Percentiles rank a stretch among this genome's conserved stretches.
Conservation (phyloP, 2,888 invertebrate genomes). For the Cyclophora punctaria region DNA sequence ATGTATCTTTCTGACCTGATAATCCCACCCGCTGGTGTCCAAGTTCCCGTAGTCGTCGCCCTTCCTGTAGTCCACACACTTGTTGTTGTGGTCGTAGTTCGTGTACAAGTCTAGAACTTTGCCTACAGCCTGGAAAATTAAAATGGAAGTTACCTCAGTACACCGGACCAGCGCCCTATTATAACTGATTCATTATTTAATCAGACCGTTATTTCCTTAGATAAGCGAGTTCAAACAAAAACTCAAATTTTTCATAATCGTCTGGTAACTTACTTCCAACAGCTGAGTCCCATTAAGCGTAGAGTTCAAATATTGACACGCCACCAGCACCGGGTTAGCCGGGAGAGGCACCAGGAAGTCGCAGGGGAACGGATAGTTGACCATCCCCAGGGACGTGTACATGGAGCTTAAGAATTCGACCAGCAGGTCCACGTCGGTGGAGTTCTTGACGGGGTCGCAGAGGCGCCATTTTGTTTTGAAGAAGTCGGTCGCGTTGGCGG, state of each 20-base stretch:
- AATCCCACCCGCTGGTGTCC: conserved; percentile 85
- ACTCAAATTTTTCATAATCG: no score
- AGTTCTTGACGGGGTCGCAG: conserved; percentile 80
- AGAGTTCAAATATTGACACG: conserved; percentile 73
- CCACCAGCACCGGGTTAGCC: conserved; percentile 84
- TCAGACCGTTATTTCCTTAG: no score
- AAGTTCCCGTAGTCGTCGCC: conserved; percentile 74
- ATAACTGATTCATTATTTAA: no score
- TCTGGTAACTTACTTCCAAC: conserved; percentile 47
- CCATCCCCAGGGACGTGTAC: conserved; percentile 91
- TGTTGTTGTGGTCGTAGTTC: conserved; percentile 84
- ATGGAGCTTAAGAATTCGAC: conserved; percentile 82
- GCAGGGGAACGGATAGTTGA: conserved; percentile 93
- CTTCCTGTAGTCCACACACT: conserved; percentile 79
- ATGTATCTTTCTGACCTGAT: conserved; percentile 76
- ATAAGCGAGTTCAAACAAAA: no score
- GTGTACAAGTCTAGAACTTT: conserved; percentile 83
- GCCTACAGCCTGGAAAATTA: conserved; percentile 71
- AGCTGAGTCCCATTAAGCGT: conserved; percentile 64
- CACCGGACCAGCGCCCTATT: no score
- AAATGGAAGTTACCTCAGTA: not conserved
- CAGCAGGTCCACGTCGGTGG: conserved; percentile 55
- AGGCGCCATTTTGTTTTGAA: conserved; percentile 83
- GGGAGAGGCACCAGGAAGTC: conserved; percentile 89
- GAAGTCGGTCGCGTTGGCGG: conserved; percentile 80